Percentiles rank a stretch among this genome's conserved stretches.
These are phyloP conservation scores for Tenualosa thibaudeaui DNA, from an alignment of 2,797 vertebrate genomes.

Conservation along the genomic window DNA sequence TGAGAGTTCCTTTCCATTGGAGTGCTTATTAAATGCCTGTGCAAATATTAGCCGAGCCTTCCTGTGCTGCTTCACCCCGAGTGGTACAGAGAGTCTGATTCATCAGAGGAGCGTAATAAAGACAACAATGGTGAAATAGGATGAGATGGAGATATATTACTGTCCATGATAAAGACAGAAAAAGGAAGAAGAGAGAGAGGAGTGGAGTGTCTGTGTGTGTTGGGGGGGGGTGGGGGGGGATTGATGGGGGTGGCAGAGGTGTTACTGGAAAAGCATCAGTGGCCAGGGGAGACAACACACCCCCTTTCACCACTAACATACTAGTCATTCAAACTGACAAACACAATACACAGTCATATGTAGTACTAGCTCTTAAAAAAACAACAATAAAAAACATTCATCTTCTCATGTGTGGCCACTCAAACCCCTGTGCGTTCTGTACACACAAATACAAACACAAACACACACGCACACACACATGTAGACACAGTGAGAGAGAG, in stretches of 20 bases:
- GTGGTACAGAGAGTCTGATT: not conserved
- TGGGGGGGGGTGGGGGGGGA: too few relatives aligned
- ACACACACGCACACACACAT: not conserved
- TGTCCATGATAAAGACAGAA: not conserved
- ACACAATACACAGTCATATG: conserved; percentile 12
- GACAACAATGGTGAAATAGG: not conserved
- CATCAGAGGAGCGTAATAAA: not conserved
- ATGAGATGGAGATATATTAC: conserved; percentile 18
- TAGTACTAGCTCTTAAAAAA: conserved; percentile 26
- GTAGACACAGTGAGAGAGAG: not conserved
- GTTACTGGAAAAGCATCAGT: not conserved
- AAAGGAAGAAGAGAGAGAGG: not conserved
- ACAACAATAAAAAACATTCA: not conserved
- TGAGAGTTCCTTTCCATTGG: conserved; percentile 46
- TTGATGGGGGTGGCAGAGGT: not conserved
- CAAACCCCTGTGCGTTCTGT: not conserved
- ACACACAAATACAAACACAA: not conserved
- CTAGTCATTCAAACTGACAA: not conserved
- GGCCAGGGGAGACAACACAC: not conserved
- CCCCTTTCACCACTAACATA: not conserved
- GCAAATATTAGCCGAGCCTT: conserved; percentile 47
- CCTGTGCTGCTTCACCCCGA: not conserved
- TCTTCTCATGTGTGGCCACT: not conserved
- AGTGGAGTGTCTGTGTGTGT: not conserved
- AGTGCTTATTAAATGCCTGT: conserved; percentile 47